Evolutionary conservation across 2,797 vertebrate genomes (phyloP), one percentile per base, ranked within the genome.

Genomic region (Danio tinwini): DNA sequence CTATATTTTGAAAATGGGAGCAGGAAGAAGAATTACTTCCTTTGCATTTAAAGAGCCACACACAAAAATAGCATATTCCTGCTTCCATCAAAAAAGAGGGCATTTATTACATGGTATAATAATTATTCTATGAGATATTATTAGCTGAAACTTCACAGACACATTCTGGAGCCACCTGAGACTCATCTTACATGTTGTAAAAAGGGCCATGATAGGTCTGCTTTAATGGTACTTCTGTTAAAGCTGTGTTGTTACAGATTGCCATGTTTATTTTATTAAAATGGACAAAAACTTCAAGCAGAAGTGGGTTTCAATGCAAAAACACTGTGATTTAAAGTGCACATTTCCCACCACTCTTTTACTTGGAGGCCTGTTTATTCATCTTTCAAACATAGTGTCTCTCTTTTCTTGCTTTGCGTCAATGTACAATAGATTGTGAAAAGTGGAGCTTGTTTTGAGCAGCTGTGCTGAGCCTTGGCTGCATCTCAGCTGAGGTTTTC

Each of bases 401-500:
- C 81, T 83, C 84, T 42, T 72, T 61, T 73, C 44, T 76, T 82
- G 76, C 82, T 72, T 84, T 88, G 89, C 86, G 80, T 88, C 84
- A 85, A 89, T 91, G 85, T 88, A 88, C 88, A 85, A 76, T 65
- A 81, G 79, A 84, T 72, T 87, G 81, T 55, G 82, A 85, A 89
- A 85, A 82, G 88, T 86, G 77, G 84, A 86, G 82, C 87, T 88
- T 91, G 89, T 92, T 91, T 91, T 90, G 87, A 89, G 87, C 88
- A 90, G 90, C 88, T 91, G 90, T 85, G 86, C 85, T 85, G 85
- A 79, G 78, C 42, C 56, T 72, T 78, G 73, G 61, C 80, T 89
- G 86, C 87, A 87, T 91, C 86, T 91, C 89, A 88, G 89, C 88
- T 89, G 89, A 91, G 85, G 87, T 92, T 91, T 92, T 88, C 86